Base-by-base conservation (phyloP, 2,113 vertebrate species). In the Orientallactaga bullata region DNA sequence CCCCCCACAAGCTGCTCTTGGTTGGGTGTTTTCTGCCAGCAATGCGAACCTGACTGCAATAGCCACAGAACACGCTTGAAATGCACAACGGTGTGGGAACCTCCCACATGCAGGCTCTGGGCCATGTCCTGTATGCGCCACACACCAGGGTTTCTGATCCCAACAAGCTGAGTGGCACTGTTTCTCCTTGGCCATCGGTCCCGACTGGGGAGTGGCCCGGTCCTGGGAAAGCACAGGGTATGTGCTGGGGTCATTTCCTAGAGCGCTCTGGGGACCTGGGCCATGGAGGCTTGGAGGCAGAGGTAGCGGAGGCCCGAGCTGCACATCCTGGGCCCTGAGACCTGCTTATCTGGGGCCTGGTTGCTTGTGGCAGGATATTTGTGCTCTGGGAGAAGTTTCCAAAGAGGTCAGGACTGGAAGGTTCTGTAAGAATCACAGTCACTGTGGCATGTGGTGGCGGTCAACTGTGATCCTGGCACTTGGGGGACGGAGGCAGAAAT, bases 201-300 rank as follows among this genome's bases (percentile, higher is more conserved):
- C 35, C 30, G 8, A 15, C 47, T 2, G 15, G 17, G 13, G 10
- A 1, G 3, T 4, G 30, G 8, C 12, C 58, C 26, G 13, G 42
- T n/a, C 35, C 47, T 3, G 47, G 1, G 4, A 42, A 89, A 76
- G 35, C 17, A 28, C 39, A 21, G 39, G 28, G 30, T 68, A 11
- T 47, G 37, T 26, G 39, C 39, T 66, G 63, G 30, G 51, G 65
- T 39, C 4, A 23, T 32, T 42, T 7, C 37, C 63, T 35, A 47
- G 61, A 68, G 13, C 42, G 39, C 69, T 61, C 39, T 37, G 60
- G 69, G 24, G 58, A 37, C 30, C 0, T 7, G 85, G 17, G 13
- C 23, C 65, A 32, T 37, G 58, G 68, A 61, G 42, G 66, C 37
- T 26, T 23, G 77, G 32, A n/a, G 51, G 37, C 12, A 17, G 63